A percentile compares a stretch with the other conserved stretches of the same genome.
Evolutionary conservation across 2,888 invertebrate species (phyloP).

Genomic region (Lochmaea crataegi): DNA sequence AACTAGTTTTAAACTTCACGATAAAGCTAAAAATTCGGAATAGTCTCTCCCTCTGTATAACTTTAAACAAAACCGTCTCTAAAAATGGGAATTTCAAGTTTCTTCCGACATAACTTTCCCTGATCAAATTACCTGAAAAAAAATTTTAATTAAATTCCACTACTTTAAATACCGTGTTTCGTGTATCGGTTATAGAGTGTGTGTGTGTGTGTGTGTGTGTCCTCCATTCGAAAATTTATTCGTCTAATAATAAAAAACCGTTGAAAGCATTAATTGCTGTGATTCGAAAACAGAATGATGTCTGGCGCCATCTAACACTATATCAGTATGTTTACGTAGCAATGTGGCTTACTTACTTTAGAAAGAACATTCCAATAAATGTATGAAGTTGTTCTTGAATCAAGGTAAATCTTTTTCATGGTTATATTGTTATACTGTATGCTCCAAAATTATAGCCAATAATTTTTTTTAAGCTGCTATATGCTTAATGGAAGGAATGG

Average conservation of each 20-base stretch:
- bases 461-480: too few species aligned
- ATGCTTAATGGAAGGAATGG: too few species aligned
- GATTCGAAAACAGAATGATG: slow-evolving; percentile 40
- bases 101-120: slow-evolving; percentile 35
- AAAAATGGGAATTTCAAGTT: slow-evolving; percentile 31
- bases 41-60: not conserved
- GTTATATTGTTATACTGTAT: too few species aligned
- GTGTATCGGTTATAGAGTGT: slow-evolving; percentile 4
- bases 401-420: too few species aligned
- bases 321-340: slow-evolving; percentile 26
- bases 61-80: slow-evolving; percentile 21
- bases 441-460: too few species aligned
- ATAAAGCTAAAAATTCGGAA: too few species aligned
- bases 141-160: slow-evolving; percentile 40
- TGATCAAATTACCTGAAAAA: slow-evolving; percentile 43
- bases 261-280: slow-evolving; percentile 44
- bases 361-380: too few species aligned
- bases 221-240: slow-evolving; percentile 40
- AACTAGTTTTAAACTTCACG: too few species aligned
- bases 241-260: slow-evolving; percentile 43
- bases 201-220: slow-evolving; percentile 23
- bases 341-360: slow-evolving; percentile 2
- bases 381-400: too few species aligned
- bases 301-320: slow-evolving; percentile 43
- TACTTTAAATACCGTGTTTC: slow-evolving; percentile 33